Conservation (phyloP, 1,140 invertebrate species). For the Arctopsyche grandis region DNA sequence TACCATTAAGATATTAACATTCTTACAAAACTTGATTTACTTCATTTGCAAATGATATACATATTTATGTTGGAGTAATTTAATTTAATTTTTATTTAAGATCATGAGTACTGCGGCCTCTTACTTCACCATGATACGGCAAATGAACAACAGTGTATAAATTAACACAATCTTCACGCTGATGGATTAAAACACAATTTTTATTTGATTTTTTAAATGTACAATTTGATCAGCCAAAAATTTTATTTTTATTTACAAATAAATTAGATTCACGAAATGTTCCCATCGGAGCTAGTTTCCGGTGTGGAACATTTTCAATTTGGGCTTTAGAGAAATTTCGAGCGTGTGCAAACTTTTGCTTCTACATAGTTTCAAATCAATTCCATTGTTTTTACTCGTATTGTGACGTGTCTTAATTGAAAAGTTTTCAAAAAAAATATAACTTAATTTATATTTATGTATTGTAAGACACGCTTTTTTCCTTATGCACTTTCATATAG, state of each 20-base stretch:
- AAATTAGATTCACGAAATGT: background rate
- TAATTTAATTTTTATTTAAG: conserved; percentile 29
- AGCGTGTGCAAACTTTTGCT: background rate
- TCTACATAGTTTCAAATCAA: background rate
- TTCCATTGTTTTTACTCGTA: background rate
- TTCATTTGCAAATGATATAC: no score
- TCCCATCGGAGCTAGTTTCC: background rate
- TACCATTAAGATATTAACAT: no score
- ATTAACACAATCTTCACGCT: background rate
- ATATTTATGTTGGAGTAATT: no score
- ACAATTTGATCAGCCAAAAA: no score
- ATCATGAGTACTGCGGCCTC: conserved; percentile 36
- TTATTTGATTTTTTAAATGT: no score
- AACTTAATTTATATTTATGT: no score
- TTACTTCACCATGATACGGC: conserved; percentile 45
- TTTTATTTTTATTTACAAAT: background rate
- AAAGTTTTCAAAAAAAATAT: background rate
- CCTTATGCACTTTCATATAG: no score
- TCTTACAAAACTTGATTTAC: no score
- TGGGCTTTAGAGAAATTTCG: background rate
- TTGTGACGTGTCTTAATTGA: background rate
- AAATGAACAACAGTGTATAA: conserved; percentile 35
- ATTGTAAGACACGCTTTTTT: no score
- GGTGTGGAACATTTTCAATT: background rate
- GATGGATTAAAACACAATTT: background rate